A percentile compares a stretch with the other conserved stretches of the same genome.
phyloP scores from a whole-genome alignment of 2,888 invertebrate genomes.

The Agrenia bidenticulata region DNA sequence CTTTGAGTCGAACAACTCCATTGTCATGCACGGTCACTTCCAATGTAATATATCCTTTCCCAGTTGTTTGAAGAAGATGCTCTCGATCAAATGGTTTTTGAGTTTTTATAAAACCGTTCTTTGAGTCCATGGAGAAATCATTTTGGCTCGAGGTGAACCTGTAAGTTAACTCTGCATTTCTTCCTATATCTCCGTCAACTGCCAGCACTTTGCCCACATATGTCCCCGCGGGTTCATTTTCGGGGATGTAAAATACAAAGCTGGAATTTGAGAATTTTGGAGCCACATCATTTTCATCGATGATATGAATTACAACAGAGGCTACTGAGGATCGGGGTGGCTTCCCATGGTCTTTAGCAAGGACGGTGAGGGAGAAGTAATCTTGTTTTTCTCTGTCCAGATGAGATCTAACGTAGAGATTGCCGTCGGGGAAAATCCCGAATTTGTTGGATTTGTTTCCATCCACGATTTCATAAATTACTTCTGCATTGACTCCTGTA shows the following conservation, averaged over 20 bases:
- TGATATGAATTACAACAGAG: constrained; percentile 86
- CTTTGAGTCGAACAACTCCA: constrained; percentile 71
- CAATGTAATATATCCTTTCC: constrained; percentile 75
- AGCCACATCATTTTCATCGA: constrained; percentile 95
- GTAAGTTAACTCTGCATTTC: constrained; percentile 86
- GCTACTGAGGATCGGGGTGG: constrained; percentile 80
- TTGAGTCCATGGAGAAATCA: constrained; percentile 83
- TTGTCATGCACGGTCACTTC: constrained; percentile 87
- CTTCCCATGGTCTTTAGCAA: constrained; percentile 76
- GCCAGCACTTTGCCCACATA: constrained; percentile 91
- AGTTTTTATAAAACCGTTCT: constrained; percentile 87
- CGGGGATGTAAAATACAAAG: constrained; percentile 84
- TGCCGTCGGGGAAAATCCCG: constrained; percentile 93
- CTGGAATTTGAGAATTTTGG: constrained; percentile 88
- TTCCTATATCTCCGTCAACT: constrained; percentile 83
- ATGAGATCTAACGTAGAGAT: constrained; percentile 78
- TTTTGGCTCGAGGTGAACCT: constrained; percentile 70
- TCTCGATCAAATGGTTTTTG: constrained; percentile 86
- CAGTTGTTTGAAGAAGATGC: constrained; percentile 72
- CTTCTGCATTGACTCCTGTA: constrained; percentile 74
- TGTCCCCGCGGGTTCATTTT: constrained; percentile 83
- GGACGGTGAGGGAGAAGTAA: constrained; percentile 84
- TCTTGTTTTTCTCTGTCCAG: constrained; percentile 88
- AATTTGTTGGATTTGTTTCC: constrained; percentile 82
- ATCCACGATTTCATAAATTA: constrained; percentile 78